Evolutionary conservation across 1,140 invertebrate genomes (phyloP).

Genomic region (Bombus difficillimus): DNA sequence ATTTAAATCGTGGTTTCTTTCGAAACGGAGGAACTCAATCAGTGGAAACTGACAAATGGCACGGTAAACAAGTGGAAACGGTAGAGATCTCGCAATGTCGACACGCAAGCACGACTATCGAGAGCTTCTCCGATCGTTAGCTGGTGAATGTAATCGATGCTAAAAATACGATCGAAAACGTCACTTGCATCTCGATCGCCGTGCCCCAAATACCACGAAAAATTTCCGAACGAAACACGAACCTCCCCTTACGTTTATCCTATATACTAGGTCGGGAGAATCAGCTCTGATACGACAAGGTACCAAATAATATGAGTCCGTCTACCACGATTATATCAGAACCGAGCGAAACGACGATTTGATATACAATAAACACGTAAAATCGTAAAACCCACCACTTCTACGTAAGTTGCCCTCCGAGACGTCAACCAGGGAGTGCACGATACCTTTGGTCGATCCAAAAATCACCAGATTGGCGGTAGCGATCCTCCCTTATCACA

Average conservation of each 20-base stretch:
- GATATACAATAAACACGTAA: neutral
- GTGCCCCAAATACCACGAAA: constrained; percentile 48
- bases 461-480: neutral
- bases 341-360: constrained; percentile 20
- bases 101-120: neutral
- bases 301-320: too few species aligned
- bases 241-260: constrained; percentile 14
- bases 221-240: constrained; percentile 24
- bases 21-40: too few species aligned
- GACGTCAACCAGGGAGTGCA: neutral
- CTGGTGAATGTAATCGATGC: constrained; percentile 25
- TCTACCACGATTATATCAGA: neutral
- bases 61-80: neutral
- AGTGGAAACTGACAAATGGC: neutral
- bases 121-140: constrained; percentile 12
- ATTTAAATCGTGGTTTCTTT: neutral
- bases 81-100: too few species aligned
- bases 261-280: neutral
- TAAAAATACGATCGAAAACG: constrained; percentile 47
- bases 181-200: constrained; percentile 36
- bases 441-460: neutral
- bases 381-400: constrained; percentile 34
- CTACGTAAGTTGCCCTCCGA: neutral
- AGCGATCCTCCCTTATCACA: constrained; percentile 36
- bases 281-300: neutral